A percentile compares a stretch with the other conserved stretches of the same genome.
Conservation (phyloP, 2,113 vertebrate species). For the Gulo gulo region DNA sequence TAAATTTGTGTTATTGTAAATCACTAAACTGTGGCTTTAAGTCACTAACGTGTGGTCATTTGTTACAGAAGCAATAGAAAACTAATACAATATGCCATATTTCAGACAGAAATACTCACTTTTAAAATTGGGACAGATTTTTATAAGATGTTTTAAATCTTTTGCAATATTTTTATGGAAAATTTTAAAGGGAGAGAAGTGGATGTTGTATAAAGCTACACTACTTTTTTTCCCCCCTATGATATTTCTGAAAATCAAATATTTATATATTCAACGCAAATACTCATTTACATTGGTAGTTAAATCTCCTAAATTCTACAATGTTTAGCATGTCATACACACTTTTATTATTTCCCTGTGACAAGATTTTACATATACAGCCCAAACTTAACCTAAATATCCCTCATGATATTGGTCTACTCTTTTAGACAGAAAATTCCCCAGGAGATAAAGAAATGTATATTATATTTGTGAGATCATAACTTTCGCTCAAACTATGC, state of each 20-base stretch:
- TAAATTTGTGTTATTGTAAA: background rate
- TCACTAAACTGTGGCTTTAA: background rate
- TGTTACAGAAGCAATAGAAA: background rate
- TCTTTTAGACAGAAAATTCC: background rate
- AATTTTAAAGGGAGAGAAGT: background rate
- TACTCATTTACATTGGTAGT: background rate
- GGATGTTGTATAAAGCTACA: background rate
- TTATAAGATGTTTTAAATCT: background rate
- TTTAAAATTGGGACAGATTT: background rate
- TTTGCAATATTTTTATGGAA: background rate
- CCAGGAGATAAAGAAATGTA: background rate
- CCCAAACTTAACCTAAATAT: background rate
- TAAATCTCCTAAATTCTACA: background rate
- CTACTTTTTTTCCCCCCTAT: background rate
- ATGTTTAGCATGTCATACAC: background rate
- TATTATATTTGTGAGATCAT: background rate
- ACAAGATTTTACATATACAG: background rate
- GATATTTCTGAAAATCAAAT: background rate
- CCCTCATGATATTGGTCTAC: background rate
- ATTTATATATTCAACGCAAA: background rate
- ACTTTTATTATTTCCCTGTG: background rate
- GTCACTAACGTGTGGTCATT: background rate
- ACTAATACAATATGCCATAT: background rate
- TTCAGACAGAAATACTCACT: background rate
- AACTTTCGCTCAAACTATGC: background rate